Evolutionary conservation across 92 coral and sea anemone species (phyloP), one percentile per base, ranked within the genome.

Genomic region (Nematostella vectensis): DNA sequence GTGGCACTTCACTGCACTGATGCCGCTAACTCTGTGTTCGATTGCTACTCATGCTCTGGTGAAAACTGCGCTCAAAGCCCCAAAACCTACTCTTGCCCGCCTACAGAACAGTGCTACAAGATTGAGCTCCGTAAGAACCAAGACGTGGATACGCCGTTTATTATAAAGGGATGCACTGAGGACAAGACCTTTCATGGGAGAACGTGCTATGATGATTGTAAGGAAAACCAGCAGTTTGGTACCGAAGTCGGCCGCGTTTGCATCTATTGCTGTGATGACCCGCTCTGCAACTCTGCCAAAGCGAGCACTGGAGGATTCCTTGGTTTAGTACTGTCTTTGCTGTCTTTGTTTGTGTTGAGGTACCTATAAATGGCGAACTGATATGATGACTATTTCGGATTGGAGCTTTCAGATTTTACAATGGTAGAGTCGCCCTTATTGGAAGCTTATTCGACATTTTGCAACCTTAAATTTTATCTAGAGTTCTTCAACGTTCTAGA

Each of bases 81-180:
- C 0, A 29, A 28, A 22, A 56, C n/a, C 31, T 48, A 55, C 15
- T 49, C 51, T 22, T 66, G 63, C 47, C 63, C 61, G 12, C 15
- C 29, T 27, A 50, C 55, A 28, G 18, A 57, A 1, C 55, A 66
- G 22, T 66, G 72, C 31, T 66, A 66, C 47, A 66, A 66, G 38
- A 66, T 66, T 55, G 72, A 66, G 42, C 31, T 66, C 23, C 72
- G 72, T 19, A 22, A 19, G 30, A 17, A 66, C 31, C 27, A 45
- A 12, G 72, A 66, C 26, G 72, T 66, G 3, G 72, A 66, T 31
- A 66, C 40, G 18, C 72, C 72, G 4, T 57, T 36, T 38, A 55
- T 79, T 44, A 50, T 66, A 55, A 65, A 67, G 10, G 87, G 87
- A 2, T 79, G 87, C 36, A 73, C 87, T n/a, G 64, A 67, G 27